Evolutionary conservation across 2,113 vertebrate genomes (phyloP), one percentile per base, ranked within the genome.

Genomic region (Rhipidura dahli): DNA sequence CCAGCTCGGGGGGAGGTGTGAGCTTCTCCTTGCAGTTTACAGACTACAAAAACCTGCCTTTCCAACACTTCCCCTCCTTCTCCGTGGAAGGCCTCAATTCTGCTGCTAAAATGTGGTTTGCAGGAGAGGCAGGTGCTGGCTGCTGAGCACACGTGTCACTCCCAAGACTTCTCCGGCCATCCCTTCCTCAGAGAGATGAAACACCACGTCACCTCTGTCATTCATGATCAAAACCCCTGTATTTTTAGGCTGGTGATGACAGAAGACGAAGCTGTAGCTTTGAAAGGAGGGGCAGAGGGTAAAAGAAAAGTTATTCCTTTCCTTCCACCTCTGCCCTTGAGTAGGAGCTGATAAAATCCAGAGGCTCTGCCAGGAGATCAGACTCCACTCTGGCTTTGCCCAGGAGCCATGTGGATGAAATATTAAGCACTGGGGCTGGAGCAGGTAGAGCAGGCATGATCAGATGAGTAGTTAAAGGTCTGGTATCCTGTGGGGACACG

Each of bases 401-500:
- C 31, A 7, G 70, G 83, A 98, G 72, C 94, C 1, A 0, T 31
- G 49, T 13, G 39, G 94, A 95, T 96, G 72, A 98, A 97, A 97
- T 96, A 96, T 95, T 95, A 97, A 97, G 89, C 87, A 82, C 21
- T 3, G 30, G 83, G 79, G 50, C 81, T 51, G 85, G 70, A 60
- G 83, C 27, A 42, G 92, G 89, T 91, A 85, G 56, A 39, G n/a
- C 75, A 96, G 96, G 94, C 57, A n/a, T 63, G 96, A 96, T 97
- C 92, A 96, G 97, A 97, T 95, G 97, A 95, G 97, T 97, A 95
- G 95, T 94, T 97, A 96, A 97, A 97, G 95, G 95, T 87, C 96
- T 97, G 96, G 87, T 88, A 83, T 97, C 97, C 97, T 98, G 97
- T 83, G 92, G 97, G 98, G 97, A 96, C 95, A 65, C 10, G 11